phyloP scores from a whole-genome alignment of 2,113 vertebrate species.

The Rhynchomys soricoides region DNA sequence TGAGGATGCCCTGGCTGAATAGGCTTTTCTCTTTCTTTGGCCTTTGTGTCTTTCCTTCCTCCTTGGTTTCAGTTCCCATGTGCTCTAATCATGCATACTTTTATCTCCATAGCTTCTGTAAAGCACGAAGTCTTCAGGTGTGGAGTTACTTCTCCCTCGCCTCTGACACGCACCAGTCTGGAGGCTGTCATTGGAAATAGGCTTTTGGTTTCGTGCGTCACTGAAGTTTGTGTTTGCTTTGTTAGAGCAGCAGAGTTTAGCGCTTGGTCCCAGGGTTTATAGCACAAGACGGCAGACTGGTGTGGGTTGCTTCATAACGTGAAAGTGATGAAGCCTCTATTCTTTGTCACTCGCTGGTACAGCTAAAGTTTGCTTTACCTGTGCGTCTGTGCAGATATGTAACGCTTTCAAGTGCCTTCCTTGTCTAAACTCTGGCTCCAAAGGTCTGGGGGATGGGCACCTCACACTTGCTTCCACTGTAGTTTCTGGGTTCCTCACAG shows the following conservation, averaged over 20 bases:
- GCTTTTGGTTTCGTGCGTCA: constrained; percentile 50
- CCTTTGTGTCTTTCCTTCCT: not conserved
- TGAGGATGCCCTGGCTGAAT: not conserved
- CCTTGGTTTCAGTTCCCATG: not conserved
- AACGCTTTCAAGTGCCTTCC: constrained; percentile 88
- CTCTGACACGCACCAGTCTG: constrained; percentile 59
- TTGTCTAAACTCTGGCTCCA: constrained; percentile 85
- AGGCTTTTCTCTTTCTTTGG: not conserved
- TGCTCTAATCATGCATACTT: constrained; percentile 15
- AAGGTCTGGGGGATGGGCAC: constrained; percentile 78
- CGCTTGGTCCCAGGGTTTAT: constrained; percentile 68
- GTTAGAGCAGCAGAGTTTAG: constrained; percentile 69
- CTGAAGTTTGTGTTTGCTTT: constrained; percentile 16
- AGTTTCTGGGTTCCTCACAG: constrained; percentile 78
- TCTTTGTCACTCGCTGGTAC: constrained; percentile 70
- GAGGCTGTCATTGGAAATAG: constrained; percentile 51
- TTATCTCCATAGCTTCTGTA: constrained; percentile 20
- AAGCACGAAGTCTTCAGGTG: constrained; percentile 27
- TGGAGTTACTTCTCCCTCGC: constrained; percentile 19
- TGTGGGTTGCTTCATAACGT: constrained; percentile 67
- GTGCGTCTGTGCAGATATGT: constrained; percentile 73
- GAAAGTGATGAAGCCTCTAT: constrained; percentile 58
- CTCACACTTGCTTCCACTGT: constrained; percentile 81
- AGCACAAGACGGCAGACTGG: constrained; percentile 47
- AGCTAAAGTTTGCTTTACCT: constrained; percentile 77